Evolutionary conservation across 92 coral and sea anemone species (phyloP).

Genomic region (Pocillopora meandrina): DNA sequence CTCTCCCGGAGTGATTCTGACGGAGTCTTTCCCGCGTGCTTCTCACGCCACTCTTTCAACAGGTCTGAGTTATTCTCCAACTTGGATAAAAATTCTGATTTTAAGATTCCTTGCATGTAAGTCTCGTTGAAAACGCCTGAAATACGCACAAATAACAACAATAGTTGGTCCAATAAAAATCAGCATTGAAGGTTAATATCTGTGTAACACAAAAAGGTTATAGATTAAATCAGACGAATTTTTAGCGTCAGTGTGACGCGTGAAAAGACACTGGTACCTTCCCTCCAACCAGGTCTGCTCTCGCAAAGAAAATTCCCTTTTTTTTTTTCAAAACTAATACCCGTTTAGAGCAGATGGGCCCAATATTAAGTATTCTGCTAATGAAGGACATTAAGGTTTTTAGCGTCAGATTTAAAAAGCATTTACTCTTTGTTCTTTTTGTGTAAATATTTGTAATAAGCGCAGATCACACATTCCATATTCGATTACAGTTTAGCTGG

Average conservation of each 20-base stretch:
- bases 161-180: too few species aligned
- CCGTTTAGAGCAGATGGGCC: neutral
- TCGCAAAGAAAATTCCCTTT: neutral
- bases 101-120: constrained; percentile 35
- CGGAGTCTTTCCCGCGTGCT: constrained; percentile 18
- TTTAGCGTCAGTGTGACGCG: too few species aligned
- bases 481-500: neutral
- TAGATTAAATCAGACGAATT: too few species aligned
- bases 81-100: constrained; percentile 45
- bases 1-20: constrained; percentile 39
- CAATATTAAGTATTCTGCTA: neutral
- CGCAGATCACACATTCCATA: neutral
- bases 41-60: constrained; percentile 13
- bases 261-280: too few species aligned
- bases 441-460: constrained; percentile 10
- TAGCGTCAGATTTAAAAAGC: constrained; percentile 17
- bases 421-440: constrained; percentile 5
- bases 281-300: too few species aligned
- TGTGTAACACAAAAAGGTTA: too few species aligned
- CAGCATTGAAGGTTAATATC: too few species aligned
- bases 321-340: neutral
- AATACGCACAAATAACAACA: neutral
- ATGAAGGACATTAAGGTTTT: constrained; percentile 18
- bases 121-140: constrained; percentile 51
- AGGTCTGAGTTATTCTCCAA: constrained; percentile 32